Conservation (phyloP, 2,113 vertebrate species). For the Dromas ardeola region DNA sequence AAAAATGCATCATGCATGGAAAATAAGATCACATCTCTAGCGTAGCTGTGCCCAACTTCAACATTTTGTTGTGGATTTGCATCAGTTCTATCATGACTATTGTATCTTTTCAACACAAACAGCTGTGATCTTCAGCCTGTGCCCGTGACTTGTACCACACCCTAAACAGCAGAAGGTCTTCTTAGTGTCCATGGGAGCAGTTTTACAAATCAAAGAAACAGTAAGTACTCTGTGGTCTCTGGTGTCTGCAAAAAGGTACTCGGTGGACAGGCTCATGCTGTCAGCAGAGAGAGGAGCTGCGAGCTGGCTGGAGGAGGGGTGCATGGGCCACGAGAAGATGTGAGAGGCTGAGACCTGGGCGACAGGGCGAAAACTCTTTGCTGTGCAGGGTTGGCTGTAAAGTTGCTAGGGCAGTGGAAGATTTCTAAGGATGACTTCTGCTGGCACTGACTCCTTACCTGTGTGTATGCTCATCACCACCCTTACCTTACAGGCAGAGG, state of each 20-base stretch:
- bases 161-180: neutral
- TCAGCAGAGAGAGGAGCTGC: neutral
- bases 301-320: fast-evolving
- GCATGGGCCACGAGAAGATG: too few relatives aligned
- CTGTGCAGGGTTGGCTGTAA: neutral
- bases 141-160: fast-evolving
- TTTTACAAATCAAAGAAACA: neutral
- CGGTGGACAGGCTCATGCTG: neutral
- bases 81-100: neutral
- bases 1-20: neutral
- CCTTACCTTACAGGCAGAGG: neutral
- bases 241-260: neutral
- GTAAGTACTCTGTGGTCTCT: fast-evolving
- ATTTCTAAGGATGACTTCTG: neutral
- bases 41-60: neutral
- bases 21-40: neutral
- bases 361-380: neutral
- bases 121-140: neutral
- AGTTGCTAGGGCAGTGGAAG: neutral
- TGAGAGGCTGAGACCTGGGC: neutral
- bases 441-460: neutral
- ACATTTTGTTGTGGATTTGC: neutral
- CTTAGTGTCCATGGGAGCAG: neutral
- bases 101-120: neutral
- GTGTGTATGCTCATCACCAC: neutral